These are phyloP conservation scores for Heterodera filipjevi DNA, from an alignment of 2,888 invertebrate species.

Conservation along the genomic window DNA sequence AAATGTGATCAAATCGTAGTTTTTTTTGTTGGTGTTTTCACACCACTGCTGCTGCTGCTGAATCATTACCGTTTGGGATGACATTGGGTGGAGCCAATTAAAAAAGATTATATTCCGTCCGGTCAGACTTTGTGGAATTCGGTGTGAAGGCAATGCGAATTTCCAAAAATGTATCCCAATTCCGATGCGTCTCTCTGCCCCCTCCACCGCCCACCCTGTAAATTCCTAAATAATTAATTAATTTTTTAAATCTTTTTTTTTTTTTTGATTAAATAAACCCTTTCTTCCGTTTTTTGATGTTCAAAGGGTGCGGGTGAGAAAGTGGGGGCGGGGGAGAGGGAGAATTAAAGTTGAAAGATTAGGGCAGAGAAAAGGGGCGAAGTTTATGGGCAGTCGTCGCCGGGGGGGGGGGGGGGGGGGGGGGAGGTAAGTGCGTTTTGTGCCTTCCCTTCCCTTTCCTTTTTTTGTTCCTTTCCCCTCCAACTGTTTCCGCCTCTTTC, in stretches of 20 bases:
- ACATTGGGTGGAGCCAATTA: no score
- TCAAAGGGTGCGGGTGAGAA: neutral
- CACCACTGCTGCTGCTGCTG: no score
- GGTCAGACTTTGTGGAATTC: no score
- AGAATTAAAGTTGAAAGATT: constrained; percentile 1
- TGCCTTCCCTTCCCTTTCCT: neutral
- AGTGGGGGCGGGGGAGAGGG: neutral
- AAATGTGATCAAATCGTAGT: no score
- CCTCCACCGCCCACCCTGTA: neutral
- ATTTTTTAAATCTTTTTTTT: neutral
- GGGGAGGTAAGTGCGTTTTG: neutral
- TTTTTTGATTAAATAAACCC: neutral
- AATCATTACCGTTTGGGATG: no score
- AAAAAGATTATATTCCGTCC: no score
- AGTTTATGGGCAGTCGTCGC: neutral
- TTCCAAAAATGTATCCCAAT: neutral
- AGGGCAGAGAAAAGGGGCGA: neutral
- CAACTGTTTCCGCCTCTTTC: neutral
- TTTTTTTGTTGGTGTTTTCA: no score
- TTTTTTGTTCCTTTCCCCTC: neutral
- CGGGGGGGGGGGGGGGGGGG: neutral
- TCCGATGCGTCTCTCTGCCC: no score
- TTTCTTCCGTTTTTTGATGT: neutral
- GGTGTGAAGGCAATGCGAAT: neutral
- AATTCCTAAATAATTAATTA: neutral